Evolutionary conservation across 2,797 vertebrate genomes (phyloP), one percentile per base, ranked within the genome.

Genomic region (Rhynchonycteris naso): DNA sequence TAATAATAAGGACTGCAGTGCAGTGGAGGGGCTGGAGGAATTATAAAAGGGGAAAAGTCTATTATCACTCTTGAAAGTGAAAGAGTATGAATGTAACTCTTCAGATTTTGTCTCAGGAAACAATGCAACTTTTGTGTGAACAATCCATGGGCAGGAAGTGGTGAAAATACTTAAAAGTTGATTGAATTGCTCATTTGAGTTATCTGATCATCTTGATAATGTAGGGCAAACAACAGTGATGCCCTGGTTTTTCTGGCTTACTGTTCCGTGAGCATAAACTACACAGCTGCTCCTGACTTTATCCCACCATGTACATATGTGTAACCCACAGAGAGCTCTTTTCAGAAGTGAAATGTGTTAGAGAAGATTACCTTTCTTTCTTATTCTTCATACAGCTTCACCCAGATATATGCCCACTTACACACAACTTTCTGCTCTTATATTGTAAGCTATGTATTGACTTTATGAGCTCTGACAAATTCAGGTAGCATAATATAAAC

Each of bases 121-220:
- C 95, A 97, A 75, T 59, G 87, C 21, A 97, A 91, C 65, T 81
- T 75, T 65, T 92, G 78, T 94, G 89, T 96, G 95, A 0, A 1
- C 78, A 91, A 97, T 98, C 96, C 97, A 97, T 88, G 95, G 93
- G 96, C 98, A 98, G 98, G 98, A 98, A 98, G 98, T 91, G 97
- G 97, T 98, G 90, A 84, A 94, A 94, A 97, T 94, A 97, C 97
- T 96, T 84, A 95, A 97, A 96, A 85, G 91, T 78, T 97, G 96
- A 93, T 72, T 96, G 96, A n/a, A 0, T 91, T 92, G 89, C 91
- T 98, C 63, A 28, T 90, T 96, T n/a, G 68, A 84, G 90, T 98
- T 98, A 98, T 98, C 98, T 98, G 98, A 98, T 98, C 82, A 80
- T 97, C 97, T 68, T 88, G 97, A 96, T 98, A 97, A 96, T 88